phyloP scores from a whole-genome alignment of 2,113 vertebrate species.

The Oriolus oriolus region DNA sequence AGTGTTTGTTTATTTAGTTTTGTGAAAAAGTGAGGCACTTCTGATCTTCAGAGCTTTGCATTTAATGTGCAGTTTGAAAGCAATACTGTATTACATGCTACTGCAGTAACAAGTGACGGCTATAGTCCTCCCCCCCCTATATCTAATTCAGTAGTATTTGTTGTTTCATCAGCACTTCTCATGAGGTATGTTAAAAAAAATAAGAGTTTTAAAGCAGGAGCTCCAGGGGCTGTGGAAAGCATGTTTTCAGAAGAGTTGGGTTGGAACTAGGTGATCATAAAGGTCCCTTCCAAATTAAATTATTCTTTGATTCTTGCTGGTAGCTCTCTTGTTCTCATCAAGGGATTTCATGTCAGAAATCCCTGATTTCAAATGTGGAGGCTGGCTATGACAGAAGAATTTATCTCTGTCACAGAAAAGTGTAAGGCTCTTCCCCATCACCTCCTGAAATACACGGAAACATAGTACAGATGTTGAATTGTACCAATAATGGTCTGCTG shows the following conservation, averaged over 20 bases:
- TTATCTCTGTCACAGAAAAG: not conserved
- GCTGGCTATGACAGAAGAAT: not conserved
- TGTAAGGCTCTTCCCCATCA: not conserved
- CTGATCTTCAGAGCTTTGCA: not conserved
- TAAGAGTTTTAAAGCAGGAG: not conserved
- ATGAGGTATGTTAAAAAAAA: not conserved
- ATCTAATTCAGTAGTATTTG: not conserved
- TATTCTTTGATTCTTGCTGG: not conserved
- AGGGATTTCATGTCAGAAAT: not conserved
- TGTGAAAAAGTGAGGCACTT: not conserved
- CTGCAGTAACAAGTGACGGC: not conserved
- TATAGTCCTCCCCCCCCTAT: rapidly evolving
- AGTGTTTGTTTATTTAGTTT: not conserved
- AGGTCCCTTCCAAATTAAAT: not conserved
- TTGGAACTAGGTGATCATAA: not conserved
- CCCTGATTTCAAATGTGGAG: not conserved
- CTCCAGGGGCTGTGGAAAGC: not conserved
- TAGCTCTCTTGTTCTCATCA: not conserved
- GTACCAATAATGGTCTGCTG: not conserved
- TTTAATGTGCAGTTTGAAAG: not conserved
- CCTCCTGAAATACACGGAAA: not conserved
- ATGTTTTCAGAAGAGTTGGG: not conserved
- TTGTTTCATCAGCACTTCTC: not conserved
- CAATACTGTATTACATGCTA: not conserved
- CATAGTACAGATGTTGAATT: not conserved